Evolutionary conservation across 2,888 invertebrate species (phyloP).

Genomic region (Tineola bisselliella): DNA sequence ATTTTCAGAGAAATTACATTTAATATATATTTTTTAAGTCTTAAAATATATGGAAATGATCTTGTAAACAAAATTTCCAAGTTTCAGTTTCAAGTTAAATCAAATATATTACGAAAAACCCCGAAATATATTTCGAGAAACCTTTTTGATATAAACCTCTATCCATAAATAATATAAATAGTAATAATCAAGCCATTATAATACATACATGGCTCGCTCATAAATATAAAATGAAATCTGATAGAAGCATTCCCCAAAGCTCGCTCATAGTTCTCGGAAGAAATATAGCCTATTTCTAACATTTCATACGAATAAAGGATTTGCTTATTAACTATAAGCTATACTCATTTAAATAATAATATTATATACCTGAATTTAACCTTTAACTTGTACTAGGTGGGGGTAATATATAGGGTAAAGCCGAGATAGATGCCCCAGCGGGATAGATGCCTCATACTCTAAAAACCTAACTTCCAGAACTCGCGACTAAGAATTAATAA

Average conservation of each 20-base stretch:
- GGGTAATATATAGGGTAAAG: too few species aligned
- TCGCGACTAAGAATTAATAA: too few species aligned
- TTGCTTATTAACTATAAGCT: background rate
- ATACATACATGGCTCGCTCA: background rate
- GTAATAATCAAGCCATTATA: background rate
- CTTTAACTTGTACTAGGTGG: too few species aligned
- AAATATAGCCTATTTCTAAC: slow-evolving; percentile 1
- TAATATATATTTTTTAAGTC: too few species aligned
- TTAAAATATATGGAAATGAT: too few species aligned
- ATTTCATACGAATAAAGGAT: background rate
- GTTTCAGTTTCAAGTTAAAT: background rate
- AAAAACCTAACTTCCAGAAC: too few species aligned
- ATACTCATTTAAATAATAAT: background rate
- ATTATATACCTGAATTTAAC: too few species aligned
- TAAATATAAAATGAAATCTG: slow-evolving; percentile 6
- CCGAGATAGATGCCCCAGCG: too few species aligned
- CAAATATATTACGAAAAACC: background rate
- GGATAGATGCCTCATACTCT: too few species aligned
- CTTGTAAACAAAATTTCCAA: too few species aligned
- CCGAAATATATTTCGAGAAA: background rate
- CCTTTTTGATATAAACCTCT: background rate
- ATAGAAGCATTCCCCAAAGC: background rate
- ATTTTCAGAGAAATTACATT: too few species aligned
- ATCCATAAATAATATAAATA: background rate
- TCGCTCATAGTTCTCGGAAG: background rate